Base-by-base conservation (phyloP, 1,140 invertebrate genomes). In the Euwallacea fornicatus region DNA sequence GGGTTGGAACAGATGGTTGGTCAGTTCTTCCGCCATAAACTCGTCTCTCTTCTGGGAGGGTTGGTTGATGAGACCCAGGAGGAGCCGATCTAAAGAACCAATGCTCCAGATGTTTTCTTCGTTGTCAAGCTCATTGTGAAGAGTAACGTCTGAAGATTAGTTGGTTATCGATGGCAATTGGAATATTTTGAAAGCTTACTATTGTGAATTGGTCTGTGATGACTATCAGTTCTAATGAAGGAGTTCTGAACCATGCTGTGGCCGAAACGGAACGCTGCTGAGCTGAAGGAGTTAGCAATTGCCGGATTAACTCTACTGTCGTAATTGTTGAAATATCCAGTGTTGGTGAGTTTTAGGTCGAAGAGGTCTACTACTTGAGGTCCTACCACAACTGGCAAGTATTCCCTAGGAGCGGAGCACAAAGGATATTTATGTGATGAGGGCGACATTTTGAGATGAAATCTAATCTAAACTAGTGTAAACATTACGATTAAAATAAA, bases 191-290 rank as follows among this genome's bases (percentile, higher is more conserved):
- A 7, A 54, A 16, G 4, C 85, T 86, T 75, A 92, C 90, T 91
- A 62, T 90, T 90, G 10, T 83, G 83, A 42, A 91, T 80, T 1
- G 88, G 85, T 54, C 83, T 81, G 78, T 91, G 90, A 71, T 87
- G 81, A 7, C 83, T 84, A 74, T 91, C 87, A 76, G 84, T 89
- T 63, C 90, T 82, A 13, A 89, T 80, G 75, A 90, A 90, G 33
- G 86, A 89, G 0, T 90, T 90, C 75, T 96, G 92, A 0, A 99
- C 91, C 16, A 99, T 80, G 33, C 94, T 96, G 81, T 98, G 97
- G 0, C 97, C 97, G 82, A 98, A 98, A 15, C 95, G 86, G 82
- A 93, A 97, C n/a, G 95, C 98, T 2, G 96, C 97, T 0, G 94
- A 89, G 0, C 95, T 91, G 83, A 99, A 99, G 58, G 92, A 91